A percentile compares a stretch with the other conserved stretches of the same genome.
phyloP scores from a whole-genome alignment of 2,797 vertebrate genomes.

The Acanthornis magna region DNA sequence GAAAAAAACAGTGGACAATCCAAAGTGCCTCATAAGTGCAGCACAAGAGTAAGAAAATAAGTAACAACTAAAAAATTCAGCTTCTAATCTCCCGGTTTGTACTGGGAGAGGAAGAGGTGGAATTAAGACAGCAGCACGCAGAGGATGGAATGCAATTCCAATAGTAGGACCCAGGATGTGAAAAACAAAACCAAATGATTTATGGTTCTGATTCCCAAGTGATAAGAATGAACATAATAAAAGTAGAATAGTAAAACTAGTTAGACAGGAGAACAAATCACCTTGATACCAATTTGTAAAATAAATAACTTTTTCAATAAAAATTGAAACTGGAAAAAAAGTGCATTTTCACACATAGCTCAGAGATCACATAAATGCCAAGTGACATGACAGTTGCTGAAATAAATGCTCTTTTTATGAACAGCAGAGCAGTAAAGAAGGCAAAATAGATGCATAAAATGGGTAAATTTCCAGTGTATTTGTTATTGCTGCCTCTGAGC shows the following conservation, averaged over 20 bases:
- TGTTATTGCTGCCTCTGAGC: constrained; percentile 72
- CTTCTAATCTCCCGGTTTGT: constrained; percentile 21
- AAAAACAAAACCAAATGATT: constrained; percentile 24
- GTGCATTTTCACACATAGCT: constrained; percentile 63
- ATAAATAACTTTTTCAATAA: constrained; percentile 74
- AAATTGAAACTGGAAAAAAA: constrained; percentile 67
- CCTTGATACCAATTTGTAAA: constrained; percentile 61
- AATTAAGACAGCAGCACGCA: neutral
- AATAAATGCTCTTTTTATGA: constrained; percentile 78
- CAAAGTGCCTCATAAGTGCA: neutral
- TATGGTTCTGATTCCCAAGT: constrained; percentile 45
- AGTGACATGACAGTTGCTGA: constrained; percentile 72
- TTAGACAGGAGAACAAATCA: constrained; percentile 59
- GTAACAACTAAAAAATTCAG: neutral
- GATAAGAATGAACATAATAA: constrained; percentile 43
- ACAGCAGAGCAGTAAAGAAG: constrained; percentile 75
- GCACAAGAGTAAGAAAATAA: neutral
- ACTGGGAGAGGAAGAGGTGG: neutral
- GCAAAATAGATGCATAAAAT: constrained; percentile 78
- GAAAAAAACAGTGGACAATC: neutral
- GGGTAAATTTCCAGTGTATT: constrained; percentile 75
- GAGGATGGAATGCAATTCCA: constrained; percentile 32
- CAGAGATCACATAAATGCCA: constrained; percentile 77
- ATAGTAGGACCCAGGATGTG: neutral
- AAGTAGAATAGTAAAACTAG: constrained; percentile 54